Evolutionary conservation across 2,113 vertebrate genomes (phyloP).

Genomic region (Bos indicus): DNA sequence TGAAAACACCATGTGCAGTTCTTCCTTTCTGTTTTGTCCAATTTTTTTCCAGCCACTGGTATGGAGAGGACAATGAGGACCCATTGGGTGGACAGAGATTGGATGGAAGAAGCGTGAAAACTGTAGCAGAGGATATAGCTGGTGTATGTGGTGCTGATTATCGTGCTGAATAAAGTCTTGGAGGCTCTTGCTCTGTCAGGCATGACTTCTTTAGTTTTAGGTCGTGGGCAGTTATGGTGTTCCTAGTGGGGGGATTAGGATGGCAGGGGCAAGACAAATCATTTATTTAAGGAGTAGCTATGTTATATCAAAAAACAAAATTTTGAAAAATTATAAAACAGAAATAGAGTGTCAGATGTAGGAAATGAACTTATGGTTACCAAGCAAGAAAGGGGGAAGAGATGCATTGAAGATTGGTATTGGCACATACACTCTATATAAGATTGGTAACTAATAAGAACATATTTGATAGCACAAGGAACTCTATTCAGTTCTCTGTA

Average conservation of each 20-base stretch:
- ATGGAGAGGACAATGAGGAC: background rate
- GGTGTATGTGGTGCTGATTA: no score
- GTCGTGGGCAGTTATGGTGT: rapidly evolving
- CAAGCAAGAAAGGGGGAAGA: background rate
- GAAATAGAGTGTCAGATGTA: background rate
- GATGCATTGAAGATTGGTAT: background rate
- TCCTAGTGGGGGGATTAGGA: background rate
- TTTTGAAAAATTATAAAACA: background rate
- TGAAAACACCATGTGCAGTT: background rate
- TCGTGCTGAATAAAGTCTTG: background rate
- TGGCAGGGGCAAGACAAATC: background rate
- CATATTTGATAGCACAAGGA: background rate
- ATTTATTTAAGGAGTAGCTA: background rate
- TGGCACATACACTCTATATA: background rate
- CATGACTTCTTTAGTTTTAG: background rate
- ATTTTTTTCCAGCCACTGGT: background rate
- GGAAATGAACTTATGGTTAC: background rate
- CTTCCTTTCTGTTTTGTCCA: background rate
- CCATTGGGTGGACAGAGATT: no score
- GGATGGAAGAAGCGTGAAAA: background rate
- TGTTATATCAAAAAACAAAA: background rate
- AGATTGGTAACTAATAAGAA: background rate
- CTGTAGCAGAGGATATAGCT: background rate
- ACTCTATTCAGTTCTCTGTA: background rate
- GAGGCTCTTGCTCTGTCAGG: rapidly evolving